Base-by-base conservation (phyloP, 2,888 invertebrate species). In the Meandrusa payeni region DNA sequence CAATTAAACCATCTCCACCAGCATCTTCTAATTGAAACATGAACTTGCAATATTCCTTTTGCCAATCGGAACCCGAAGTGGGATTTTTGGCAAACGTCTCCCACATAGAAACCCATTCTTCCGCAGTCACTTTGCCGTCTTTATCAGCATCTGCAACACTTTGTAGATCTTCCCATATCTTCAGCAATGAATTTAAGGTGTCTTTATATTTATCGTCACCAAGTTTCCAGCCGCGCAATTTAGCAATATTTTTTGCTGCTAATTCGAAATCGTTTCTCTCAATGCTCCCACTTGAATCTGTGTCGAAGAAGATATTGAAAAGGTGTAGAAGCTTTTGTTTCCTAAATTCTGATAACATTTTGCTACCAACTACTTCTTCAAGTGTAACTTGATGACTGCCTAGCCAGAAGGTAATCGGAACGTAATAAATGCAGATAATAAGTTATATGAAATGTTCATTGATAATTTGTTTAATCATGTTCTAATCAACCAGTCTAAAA, bases 11-110 rank as follows among this genome's bases (percentile, higher is more conserved):
- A 64, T 95, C 95, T 46, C 93, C 93, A 59, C 94, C 94, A 48
- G 94, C 93, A 64, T 95, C 95, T 70, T 94, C 93, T 51, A 95
- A 87, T 59, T 94, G 92, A 68, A 95, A 95, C 92, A 95, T 94
- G 75, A 95, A 94, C 65, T 93, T 91, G 91, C 93, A 92, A 78
- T 95, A 95, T 41, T 91, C 89, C 54, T 90, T 90, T 70, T 95
- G 95, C 95, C 95, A 95, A 51, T 93, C 93, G 51, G 92, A 88
- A 22, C 92, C 91, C 41, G 90, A 89, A 47, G 90, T 89, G n/a
- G 93, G 92, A 29, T 45, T 29, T 5, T 28, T 38, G 1, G 64
- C 59, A 61, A 64, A 69, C 60, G 57, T 57, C 52, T 51, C 57
- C 51, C 57, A 58, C 53, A 57, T 52, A 1, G 41, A 4, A 0